Percentiles rank a stretch among this genome's conserved stretches.
Conservation (phyloP, 1,140 invertebrate species). For the Leptinotarsa texana region DNA sequence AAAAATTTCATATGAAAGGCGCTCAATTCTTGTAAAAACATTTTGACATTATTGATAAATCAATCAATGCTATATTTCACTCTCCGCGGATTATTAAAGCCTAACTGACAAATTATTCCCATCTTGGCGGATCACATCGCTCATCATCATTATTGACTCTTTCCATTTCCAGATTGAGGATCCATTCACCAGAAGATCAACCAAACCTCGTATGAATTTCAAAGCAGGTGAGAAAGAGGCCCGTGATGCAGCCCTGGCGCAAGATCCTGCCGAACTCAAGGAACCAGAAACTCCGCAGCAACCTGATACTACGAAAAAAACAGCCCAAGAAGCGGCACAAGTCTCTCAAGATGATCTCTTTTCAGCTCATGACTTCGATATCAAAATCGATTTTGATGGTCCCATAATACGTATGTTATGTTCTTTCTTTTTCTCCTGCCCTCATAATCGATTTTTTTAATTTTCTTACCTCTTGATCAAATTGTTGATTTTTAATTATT, state of each 20-base stretch:
- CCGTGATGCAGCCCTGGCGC: constrained; percentile 42
- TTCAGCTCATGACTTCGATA: constrained; percentile 95
- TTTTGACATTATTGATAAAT: no score
- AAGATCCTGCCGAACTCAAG: constrained; percentile 41
- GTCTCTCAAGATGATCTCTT: constrained; percentile 81
- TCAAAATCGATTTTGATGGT: constrained; percentile 90
- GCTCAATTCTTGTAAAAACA: no score
- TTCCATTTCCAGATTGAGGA: constrained; percentile 69
- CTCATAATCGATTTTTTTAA: no score
- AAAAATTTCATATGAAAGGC: no score
- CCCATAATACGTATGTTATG: constrained; percentile 69
- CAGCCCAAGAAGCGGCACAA: constrained; percentile 51
- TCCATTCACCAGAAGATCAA: constrained; percentile 91
- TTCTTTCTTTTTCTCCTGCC: no score
- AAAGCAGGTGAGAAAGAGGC: constrained; percentile 60
- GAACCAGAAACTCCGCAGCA: constrained; percentile 46
- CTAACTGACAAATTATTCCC: no score
- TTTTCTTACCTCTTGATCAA: no score
- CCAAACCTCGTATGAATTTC: constrained; percentile 85
- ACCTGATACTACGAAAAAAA: constrained; percentile 44
- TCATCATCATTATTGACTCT: not conserved
- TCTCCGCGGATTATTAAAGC: no score
- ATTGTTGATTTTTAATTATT: constrained; percentile 41
- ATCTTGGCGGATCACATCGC: no score
- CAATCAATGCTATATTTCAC: no score